Base-by-base conservation (phyloP, 2,113 vertebrate genomes). In the Dendropsophus ebraccatus region DNA sequence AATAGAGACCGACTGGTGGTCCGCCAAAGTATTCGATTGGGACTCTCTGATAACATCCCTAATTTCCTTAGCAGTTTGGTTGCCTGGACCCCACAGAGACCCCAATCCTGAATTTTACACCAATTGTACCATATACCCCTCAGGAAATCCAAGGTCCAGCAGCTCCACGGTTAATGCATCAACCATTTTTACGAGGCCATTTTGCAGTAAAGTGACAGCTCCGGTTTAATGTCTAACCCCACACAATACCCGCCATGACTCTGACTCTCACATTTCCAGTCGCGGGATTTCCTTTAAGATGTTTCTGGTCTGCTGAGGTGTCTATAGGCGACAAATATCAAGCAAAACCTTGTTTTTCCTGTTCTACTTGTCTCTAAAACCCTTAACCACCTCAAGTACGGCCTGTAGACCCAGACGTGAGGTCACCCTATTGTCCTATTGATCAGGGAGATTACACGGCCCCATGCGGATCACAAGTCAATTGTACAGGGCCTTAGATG, bases 101-200 rank as follows among this genome's bases (percentile, higher is more conserved):
- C n/a, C 10, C n/a, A 65, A 16, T 67, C 32, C 28, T 67, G 2
- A 16, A 16, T 30, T 32, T 11, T 28, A 4, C 25, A 7, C 60
- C 2, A 28, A 12, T 8, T 62, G 11, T 11, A 62, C 62, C 45
- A 45, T 30, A 21, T 1, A 14, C 16, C 78, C 56, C 30, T 23
- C 8, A 41, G 41, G 41, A 41, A 41, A 41, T 41, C 8, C 41
- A 41, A 7, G 32, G 54, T 21, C 65, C 2, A 30, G 19, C 65
- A 69, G 30, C 65, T 5, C 5, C 67, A 1, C 10, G 14, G 82
- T 84, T 84, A 84, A 84, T 84, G 82, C 50, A 3, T 84, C 82
- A 84, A 75, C 82, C 45, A 84, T 84, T 74, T 82, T 84, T 72
- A 83, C 67, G 65, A 52, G 30, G 49, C 30, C 65, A 37, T 83